Conservation (phyloP, 2,888 invertebrate genomes). For the Papilio elwesi region DNA sequence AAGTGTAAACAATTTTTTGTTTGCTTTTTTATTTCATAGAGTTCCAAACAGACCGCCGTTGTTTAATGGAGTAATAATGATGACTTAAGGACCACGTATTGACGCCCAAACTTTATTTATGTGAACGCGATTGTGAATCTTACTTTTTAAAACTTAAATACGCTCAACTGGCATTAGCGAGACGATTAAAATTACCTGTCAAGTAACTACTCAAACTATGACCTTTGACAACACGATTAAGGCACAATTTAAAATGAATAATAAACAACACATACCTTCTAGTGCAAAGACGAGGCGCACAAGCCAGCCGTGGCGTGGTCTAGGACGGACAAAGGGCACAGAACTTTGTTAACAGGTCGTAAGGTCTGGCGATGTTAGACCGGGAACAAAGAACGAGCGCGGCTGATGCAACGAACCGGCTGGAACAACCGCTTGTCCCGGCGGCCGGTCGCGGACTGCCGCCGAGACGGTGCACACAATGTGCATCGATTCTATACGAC, state of each 20-base stretch:
- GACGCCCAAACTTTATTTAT: too few relatives aligned
- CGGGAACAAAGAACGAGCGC: constrained; percentile 29
- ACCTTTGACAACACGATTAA: background rate
- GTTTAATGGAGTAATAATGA: too few relatives aligned
- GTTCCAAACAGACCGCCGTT: background rate
- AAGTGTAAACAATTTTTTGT: background rate
- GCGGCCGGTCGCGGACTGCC: constrained; percentile 30
- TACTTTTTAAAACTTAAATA: too few relatives aligned
- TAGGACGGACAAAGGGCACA: constrained; percentile 8
- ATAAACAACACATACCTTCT: constrained; percentile 32
- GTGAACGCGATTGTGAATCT: too few relatives aligned
- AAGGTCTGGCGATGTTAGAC: constrained; percentile 31
- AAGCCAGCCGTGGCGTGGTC: constrained; percentile 15
- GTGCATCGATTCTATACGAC: constrained; percentile 34
- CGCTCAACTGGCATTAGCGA: too few relatives aligned
- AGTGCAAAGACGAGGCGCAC: constrained; percentile 13
- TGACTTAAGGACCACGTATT: too few relatives aligned
- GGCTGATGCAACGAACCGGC: background rate
- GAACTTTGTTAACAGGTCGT: constrained; percentile 17
- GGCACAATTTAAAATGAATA: background rate
- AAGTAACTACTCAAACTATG: background rate
- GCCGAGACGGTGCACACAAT: constrained; percentile 3
- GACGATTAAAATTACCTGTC: too few relatives aligned
- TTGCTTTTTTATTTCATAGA: background rate
- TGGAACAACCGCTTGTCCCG: constrained; percentile 27